phyloP scores from a whole-genome alignment of 2,888 invertebrate genomes.

The Zootermopsis nevadensis region DNA sequence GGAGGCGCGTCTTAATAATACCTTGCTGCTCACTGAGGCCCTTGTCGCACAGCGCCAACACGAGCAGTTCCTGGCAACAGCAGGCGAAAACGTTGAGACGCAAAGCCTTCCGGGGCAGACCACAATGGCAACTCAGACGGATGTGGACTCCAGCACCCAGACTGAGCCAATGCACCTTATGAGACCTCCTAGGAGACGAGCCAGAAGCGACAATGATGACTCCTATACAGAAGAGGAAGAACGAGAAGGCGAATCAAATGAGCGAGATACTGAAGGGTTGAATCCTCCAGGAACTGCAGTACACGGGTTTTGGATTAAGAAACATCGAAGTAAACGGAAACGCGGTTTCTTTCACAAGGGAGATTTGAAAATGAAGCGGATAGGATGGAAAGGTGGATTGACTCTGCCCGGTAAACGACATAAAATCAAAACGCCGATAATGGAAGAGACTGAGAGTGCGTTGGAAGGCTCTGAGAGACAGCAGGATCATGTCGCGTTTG shows the following conservation, averaged over 20 bases:
- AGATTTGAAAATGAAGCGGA: background rate
- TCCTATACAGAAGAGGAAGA: constrained; percentile 49
- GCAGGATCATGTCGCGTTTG: background rate
- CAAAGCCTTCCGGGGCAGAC: constrained; percentile 82
- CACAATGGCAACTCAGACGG: constrained; percentile 79
- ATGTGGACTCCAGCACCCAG: constrained; percentile 84
- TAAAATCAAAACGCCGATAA: constrained; percentile 58
- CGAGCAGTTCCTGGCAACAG: background rate
- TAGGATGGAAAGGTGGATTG: background rate
- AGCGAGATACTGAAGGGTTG: background rate
- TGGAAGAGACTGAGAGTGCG: constrained; percentile 58
- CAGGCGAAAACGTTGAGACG: constrained; percentile 69
- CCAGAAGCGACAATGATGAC: constrained; percentile 50
- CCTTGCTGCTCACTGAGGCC: constrained; percentile 40
- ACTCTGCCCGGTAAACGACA: constrained; percentile 46
- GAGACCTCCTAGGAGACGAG: constrained; percentile 47
- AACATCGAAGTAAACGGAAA: constrained; percentile 32
- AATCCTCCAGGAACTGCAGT: background rate
- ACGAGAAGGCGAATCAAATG: background rate
- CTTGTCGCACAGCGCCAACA: constrained; percentile 24
- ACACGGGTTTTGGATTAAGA: constrained; percentile 24
- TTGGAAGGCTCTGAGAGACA: constrained; percentile 52
- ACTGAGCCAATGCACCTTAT: constrained; percentile 68
- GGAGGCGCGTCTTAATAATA: constrained; percentile 40
- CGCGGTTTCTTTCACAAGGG: background rate